A percentile compares a stretch with the other conserved stretches of the same genome.
These are phyloP conservation scores for Peromyscus leucopus DNA, from an alignment of 2,113 vertebrate species.

Conservation along the genomic window DNA sequence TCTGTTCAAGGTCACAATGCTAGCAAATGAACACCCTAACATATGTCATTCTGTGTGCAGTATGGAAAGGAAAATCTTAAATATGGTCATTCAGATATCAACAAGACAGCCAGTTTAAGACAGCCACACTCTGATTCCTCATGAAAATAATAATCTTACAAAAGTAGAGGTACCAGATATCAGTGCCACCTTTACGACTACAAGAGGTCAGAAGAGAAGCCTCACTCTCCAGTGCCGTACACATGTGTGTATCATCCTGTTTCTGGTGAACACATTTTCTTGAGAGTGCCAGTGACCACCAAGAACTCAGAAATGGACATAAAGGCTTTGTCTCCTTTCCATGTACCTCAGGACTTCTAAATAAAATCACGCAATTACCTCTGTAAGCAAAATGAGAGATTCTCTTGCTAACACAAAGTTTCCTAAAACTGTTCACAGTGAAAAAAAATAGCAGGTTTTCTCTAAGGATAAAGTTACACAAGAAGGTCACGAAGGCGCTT, in stretches of 20 bases:
- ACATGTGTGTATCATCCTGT: background rate
- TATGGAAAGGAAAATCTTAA: background rate
- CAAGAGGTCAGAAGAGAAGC: background rate
- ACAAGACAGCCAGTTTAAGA: background rate
- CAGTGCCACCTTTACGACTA: background rate
- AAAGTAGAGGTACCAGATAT: background rate
- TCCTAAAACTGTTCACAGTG: background rate
- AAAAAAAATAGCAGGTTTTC: background rate
- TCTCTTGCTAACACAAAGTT: background rate
- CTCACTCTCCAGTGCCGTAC: background rate
- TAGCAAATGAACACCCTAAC: background rate
- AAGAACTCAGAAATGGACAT: background rate
- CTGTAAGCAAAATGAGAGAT: constrained; percentile 32
- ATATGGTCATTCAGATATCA: background rate
- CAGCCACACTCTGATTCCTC: background rate
- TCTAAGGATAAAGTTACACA: background rate
- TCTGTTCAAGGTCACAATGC: background rate
- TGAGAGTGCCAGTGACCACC: background rate
- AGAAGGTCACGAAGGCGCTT: background rate
- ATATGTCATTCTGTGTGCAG: background rate
- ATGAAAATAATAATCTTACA: constrained; percentile 33
- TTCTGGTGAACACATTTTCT: background rate
- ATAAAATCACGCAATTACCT: background rate
- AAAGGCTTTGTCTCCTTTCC: background rate
- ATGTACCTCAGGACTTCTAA: background rate